Evolutionary conservation across 2,888 invertebrate species (phyloP).

Genomic region (Galerucella pusilla): DNA sequence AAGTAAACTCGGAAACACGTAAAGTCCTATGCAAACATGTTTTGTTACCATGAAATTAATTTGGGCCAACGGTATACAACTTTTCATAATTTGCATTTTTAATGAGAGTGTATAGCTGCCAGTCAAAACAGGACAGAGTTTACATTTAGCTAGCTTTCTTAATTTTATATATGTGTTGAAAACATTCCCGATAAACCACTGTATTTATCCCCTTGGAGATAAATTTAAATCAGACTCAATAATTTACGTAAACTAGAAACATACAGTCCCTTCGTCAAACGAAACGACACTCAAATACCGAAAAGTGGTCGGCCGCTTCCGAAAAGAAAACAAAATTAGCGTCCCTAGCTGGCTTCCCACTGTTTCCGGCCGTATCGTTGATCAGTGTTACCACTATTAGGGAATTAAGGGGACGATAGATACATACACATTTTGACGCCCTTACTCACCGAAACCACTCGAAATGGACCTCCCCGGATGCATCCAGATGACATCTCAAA

Average conservation of each 20-base stretch:
- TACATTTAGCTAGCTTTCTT: too few relatives aligned
- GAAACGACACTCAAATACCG: neutral
- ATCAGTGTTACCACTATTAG: conserved; percentile 25
- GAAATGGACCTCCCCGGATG: conserved; percentile 73
- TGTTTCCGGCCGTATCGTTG: conserved; percentile 18
- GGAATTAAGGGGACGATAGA: conserved; percentile 21
- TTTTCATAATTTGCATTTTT: too few relatives aligned
- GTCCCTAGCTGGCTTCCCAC: conserved; percentile 22
- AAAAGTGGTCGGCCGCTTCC: conserved; percentile 12
- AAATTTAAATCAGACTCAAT: neutral
- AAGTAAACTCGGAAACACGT: too few relatives aligned
- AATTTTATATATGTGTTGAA: neutral
- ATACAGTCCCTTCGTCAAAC: neutral
- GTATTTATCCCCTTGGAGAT: neutral
- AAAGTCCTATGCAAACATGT: too few relatives aligned
- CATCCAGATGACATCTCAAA: conserved; percentile 74
- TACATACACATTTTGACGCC: conserved; percentile 15
- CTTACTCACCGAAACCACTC: conserved; percentile 74
- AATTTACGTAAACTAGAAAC: neutral
- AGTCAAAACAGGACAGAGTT: too few relatives aligned
- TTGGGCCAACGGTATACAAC: too few relatives aligned
- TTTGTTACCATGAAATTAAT: too few relatives aligned
- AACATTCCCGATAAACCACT: neutral
- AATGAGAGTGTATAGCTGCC: too few relatives aligned
- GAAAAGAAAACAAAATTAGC: conserved; percentile 27